These are phyloP conservation scores for Drosophila differens DNA, from an alignment of 2,888 invertebrate genomes.

Conservation along the genomic window DNA sequence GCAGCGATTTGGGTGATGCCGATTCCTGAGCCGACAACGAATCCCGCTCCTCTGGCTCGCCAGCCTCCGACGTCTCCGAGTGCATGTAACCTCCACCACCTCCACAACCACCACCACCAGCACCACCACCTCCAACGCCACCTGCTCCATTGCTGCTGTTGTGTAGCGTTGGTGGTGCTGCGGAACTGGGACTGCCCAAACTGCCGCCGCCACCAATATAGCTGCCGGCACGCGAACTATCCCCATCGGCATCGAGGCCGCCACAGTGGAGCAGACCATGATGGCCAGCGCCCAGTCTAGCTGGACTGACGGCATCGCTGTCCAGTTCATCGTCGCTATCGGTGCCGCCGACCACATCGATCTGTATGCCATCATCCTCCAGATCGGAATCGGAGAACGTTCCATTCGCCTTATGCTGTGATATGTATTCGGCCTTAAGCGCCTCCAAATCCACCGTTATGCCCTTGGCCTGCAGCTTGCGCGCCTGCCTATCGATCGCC, in stretches of 20 bases:
- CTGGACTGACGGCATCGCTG: conserved; percentile 85
- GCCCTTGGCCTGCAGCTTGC: conserved; percentile 96
- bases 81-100: conserved; percentile 41
- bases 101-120: conserved; percentile 2
- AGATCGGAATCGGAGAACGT: conserved; percentile 88
- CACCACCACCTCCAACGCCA: conserved; percentile 5
- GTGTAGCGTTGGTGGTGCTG: conserved; percentile 49
- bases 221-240: conserved; percentile 71
- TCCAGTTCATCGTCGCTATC: conserved; percentile 89
- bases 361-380: conserved; percentile 90
- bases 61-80: conserved; percentile 58
- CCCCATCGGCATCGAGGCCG: conserved; percentile 59
- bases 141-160: conserved; percentile 52
- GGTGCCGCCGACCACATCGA: conserved; percentile 93
- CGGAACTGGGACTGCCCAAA: conserved; percentile 69
- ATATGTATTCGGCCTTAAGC: conserved; percentile 93
- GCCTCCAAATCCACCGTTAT: conserved; percentile 95
- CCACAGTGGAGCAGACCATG: conserved; percentile 58
- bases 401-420: conserved; percentile 89
- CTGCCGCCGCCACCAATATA: conserved; percentile 72
- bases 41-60: conserved; percentile 64
- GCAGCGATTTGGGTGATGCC: conserved; percentile 62
- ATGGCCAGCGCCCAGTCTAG: conserved; percentile 50
- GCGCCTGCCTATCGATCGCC: conserved; percentile 95
- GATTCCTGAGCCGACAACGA: conserved; percentile 35